Evolutionary conservation across 2,797 vertebrate species (phyloP), one percentile per base, ranked within the genome.

Genomic region (Ctenopoma multispine): DNA sequence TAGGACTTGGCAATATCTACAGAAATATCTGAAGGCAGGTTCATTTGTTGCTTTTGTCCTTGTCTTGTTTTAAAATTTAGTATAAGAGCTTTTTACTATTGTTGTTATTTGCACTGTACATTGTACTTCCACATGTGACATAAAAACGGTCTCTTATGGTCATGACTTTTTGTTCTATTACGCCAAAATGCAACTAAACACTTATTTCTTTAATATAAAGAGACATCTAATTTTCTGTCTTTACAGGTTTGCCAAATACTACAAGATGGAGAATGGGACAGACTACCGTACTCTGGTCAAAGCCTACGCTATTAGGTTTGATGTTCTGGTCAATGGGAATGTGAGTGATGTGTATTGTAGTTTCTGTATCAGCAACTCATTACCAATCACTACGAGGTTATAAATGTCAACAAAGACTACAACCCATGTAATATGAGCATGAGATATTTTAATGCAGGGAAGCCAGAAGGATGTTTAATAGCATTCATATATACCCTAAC

Each of bases 211-310:
- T 14, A 2, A 21, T 3, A 59, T 27, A 24, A 29, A 21, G 38
- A 40, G 18, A 1, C 2, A 40, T 12, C 43, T 24, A 41, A 56
- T 47, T 41, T 3, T 78, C 21, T 76, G 5, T 79, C 10, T 84
- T 40, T 41, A 40, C 55, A 99, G 97, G 87, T 97, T 96, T 4
- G 97, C 96, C 64, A 94, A 95, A 67, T 98, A 98, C 82, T 97
- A 93, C 77, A 96, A 95, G 81, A 93, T 86, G 92, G 93, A 94
- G 11, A 94, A 99, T 0, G 97, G 97, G 76, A 97, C 95, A 0
- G 96, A 98, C 80, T 96, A 94, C 73, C 96, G 97, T 46, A 97
- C 96, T 0, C 92, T 99, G 83, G 91, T 96, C 66, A 99, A 99
- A 85, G 97, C 96, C 13, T 97, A 94, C 0, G 96, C 96, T 62